Percentiles rank a stretch among this genome's conserved stretches.
Evolutionary conservation across 2,113 vertebrate species (phyloP).

Genomic region (Sinosuthora webbiana): DNA sequence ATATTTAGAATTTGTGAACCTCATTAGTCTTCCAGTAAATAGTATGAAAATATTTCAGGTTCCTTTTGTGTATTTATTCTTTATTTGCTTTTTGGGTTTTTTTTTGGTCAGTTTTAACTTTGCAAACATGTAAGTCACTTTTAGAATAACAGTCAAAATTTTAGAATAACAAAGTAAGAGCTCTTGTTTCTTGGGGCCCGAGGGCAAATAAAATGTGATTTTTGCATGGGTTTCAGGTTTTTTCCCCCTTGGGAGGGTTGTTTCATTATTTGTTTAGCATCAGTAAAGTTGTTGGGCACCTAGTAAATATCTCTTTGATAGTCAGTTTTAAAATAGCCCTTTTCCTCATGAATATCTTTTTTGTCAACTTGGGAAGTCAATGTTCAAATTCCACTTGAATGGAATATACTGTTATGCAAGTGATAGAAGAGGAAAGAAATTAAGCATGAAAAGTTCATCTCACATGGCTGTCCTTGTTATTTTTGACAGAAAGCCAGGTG

Average conservation of each 20-base stretch:
- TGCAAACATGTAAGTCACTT: neutral
- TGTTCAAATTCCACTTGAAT: neutral
- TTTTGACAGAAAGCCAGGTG: neutral
- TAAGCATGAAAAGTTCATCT: neutral
- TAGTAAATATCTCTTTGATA: neutral
- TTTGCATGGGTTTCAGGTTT: neutral
- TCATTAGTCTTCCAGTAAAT: neutral
- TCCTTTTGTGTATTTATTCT: neutral
- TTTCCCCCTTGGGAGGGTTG: rapidly evolving
- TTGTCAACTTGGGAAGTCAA: neutral
- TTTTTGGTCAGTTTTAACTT: neutral
- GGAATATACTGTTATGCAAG: neutral
- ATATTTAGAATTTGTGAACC: neutral
- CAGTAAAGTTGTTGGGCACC: neutral
- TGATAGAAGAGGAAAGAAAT: neutral
- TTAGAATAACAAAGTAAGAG: neutral
- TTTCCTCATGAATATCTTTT: neutral
- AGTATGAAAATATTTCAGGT: neutral
- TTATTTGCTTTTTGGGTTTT: neutral
- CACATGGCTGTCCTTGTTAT: neutral
- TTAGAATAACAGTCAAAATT: neutral
- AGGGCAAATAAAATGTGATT: neutral
- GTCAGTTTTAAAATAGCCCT: neutral
- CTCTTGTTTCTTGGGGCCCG: rapidly evolving
- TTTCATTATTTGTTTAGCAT: neutral